These are phyloP conservation scores for Fabriciana adippe DNA, from an alignment of 2,888 invertebrate species.

Conservation along the genomic window DNA sequence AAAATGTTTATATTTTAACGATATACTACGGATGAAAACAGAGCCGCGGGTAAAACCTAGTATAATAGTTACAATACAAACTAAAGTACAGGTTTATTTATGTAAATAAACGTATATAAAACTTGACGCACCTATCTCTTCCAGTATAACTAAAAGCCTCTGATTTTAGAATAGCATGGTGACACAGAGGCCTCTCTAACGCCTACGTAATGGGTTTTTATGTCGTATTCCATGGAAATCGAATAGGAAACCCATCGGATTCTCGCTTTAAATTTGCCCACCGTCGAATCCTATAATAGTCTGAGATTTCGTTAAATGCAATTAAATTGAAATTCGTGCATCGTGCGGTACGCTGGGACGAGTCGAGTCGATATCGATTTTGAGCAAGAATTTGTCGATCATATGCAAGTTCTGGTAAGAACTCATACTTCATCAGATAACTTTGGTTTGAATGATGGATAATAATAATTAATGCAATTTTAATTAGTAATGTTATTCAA, in stretches of 20 bases:
- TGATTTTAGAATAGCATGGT: conserved; percentile 47
- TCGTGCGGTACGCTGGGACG: conserved; percentile 50
- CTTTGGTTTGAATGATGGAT: too few species aligned
- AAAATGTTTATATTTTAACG: too few species aligned
- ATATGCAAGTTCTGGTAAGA: too few species aligned
- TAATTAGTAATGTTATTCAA: too few species aligned
- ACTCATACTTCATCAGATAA: too few species aligned
- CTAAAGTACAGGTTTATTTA: too few species aligned
- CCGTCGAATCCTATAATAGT: conserved; percentile 74
- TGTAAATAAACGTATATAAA: too few species aligned
- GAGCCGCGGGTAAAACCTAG: too few species aligned
- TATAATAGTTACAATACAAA: too few species aligned
- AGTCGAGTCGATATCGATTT: conserved; percentile 58
- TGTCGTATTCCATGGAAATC: conserved; percentile 72
- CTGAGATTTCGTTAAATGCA: conserved; percentile 77
- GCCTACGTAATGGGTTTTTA: conserved; percentile 74
- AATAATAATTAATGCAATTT: too few species aligned
- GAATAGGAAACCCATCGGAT: conserved; percentile 70
- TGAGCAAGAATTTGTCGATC: conserved; percentile 43
- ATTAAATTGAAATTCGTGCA: conserved; percentile 73
- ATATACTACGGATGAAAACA: too few species aligned
- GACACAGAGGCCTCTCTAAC: conserved; percentile 59
- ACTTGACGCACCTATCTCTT: conserved; percentile 34
- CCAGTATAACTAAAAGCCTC: conserved; percentile 48
- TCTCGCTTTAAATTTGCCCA: conserved; percentile 75